Base-by-base conservation (phyloP, 1,140 invertebrate species). In the Heliothis subflexa region DNA sequence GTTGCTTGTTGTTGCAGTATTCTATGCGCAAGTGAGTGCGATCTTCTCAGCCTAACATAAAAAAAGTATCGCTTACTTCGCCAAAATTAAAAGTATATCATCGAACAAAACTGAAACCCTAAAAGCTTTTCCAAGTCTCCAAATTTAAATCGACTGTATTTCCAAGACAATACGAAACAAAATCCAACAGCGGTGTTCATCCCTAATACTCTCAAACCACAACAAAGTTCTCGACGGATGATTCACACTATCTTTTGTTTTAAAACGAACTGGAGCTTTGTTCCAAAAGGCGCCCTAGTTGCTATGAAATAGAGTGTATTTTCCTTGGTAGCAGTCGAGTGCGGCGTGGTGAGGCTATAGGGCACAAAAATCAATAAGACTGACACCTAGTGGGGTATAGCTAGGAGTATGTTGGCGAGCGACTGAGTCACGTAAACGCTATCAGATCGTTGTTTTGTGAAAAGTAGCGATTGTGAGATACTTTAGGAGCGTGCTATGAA, bases 351-450 rank as follows among this genome's bases (percentile, higher is more conserved):
- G 66, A 76, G 73, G 75, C 57, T 78, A 72, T 72, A 81, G 82
- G 82, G 78, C 79, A 76, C 70, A 83, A 81, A 83, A 83, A 83
- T 83, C 82, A 81, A 83, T 83, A 83, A 71, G 57, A 77, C 79
- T 72, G 79, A 81, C 79, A 78, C 74, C 74, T 68, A 77, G 28
- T 50, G 45, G 74, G 52, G 21, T 77, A 62, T 78, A 78, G 74
- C 16, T 77, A 77, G 61, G 57, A 45, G 33, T 68, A 25, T 68
- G 61, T 40, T 77, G 74, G 74, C 74, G 66, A 77, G 49, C 62
- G 74, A n/a, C 62, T 77, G 74, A 77, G 62, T 77, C 74, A 77
- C 74, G 61, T 77, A 77, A 55, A 77, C 40, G 57, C 59, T 77
- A 80, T 80, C 79, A 72, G 79, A 77, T 77, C 52, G 74, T 64